Evolutionary conservation across 2,888 invertebrate species (phyloP), one percentile per base, ranked within the genome.

Genomic region (Pyrgus malvae): DNA sequence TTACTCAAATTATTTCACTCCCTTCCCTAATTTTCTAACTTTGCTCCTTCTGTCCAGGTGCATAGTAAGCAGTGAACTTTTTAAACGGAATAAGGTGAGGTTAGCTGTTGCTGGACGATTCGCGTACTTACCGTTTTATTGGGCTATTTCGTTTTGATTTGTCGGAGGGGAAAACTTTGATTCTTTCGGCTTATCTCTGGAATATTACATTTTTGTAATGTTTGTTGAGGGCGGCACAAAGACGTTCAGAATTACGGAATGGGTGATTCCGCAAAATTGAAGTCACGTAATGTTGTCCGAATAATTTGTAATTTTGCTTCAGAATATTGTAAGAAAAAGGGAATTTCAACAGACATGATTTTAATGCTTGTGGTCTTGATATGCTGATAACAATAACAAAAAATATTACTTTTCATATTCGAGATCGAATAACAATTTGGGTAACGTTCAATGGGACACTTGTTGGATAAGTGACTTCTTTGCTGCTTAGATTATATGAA

Each of bases 1-100:
- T 83, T 80, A 68, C 72, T 68, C 66, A 74, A 88, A 87, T 88
- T 85, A 88, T 88, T 88, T 82, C 76, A 78, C 73, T 83, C 76
- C 76, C 78, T 76, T 76, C 74, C 79, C 79, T 79, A 80, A 83
- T 83, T 82, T 76, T 69, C 68, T 72, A 74, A 73, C 73, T 80
- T 78, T 72, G 65, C 70, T 74, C 65, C 68, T 67, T 68, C 72
- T 75, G 80, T 76, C 81, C 87, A 87, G 86, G 86, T 86, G 84
- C 80, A 82, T 80, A 71, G 74, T 79, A 83, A 80, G 76, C 79
- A 83, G 69, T 70, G 65, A 77, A 78, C 74, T 82, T 80, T 76
- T 77, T 76, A 78, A 77, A 77, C 75, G 70, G 73, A 76, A 78
- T 71, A 67, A 66, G 67, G 50, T 12, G 72, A 70, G 70, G 74